phyloP scores from a whole-genome alignment of 2,113 vertebrate genomes.

The Gallinago paraguaiae region DNA sequence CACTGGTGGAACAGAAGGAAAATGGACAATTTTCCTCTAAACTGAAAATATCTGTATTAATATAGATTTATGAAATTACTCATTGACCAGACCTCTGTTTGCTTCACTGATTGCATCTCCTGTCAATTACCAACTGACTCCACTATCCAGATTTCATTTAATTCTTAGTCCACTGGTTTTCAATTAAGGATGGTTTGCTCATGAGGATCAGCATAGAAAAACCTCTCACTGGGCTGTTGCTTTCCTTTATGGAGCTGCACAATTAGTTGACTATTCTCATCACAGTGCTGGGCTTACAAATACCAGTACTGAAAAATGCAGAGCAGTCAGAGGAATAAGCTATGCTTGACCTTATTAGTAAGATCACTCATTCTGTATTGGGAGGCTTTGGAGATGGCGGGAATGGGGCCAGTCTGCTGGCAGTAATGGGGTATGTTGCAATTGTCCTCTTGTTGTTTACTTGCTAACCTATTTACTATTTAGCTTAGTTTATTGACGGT shows the following conservation, averaged over 20 bases:
- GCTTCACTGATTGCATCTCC: neutral
- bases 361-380: neutral
- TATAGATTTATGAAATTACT: neutral
- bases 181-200: neutral
- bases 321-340: slow-evolving; percentile 1
- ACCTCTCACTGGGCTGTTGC: neutral
- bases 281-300: neutral
- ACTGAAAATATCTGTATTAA: neutral
- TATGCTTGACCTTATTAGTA: slow-evolving; percentile 15
- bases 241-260: neutral
- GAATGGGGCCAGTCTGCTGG: neutral
- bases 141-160: neutral
- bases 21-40: neutral
- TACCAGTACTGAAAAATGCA: neutral
- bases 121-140: neutral
- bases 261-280: neutral
- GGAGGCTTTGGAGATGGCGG: neutral
- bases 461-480: neutral
- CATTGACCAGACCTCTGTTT: neutral
- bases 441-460: neutral
- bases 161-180: neutral
- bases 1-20: neutral
- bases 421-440: neutral
- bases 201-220: neutral
- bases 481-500: neutral